Base-by-base conservation (phyloP, 2,797 vertebrate genomes). In the Coluber constrictor region DNA sequence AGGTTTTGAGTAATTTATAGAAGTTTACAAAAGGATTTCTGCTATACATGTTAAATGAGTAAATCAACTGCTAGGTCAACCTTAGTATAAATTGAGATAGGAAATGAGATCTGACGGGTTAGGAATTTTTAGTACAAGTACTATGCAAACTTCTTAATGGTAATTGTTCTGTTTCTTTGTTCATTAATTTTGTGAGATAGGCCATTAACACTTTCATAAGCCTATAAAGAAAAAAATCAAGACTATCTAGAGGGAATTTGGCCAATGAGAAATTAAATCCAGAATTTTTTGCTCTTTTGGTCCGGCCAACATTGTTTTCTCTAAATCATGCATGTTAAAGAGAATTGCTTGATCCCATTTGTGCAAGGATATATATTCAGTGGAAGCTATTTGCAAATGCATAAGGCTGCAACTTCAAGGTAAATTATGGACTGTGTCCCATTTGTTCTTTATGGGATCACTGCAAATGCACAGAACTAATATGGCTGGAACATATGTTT, bases 21-120 rank as follows among this genome's bases (percentile, higher is more conserved):
- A 87, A 57, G 87, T 55, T 88, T 91, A 16, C 57, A 57, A 29
- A 88, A 57, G 16, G 29, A 88, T 92, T 18, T 47, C 70, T 88
- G 8, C 88, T 54, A 54, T 74, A 90, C 25, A 92, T 86, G 88
- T 87, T 61, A 87, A 43, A 70, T 93, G 89, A 70, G 87, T 87
- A 74, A 93, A 93, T 87, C 23, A 92, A 88, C 18, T 79, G 51
- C 56, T 87, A 57, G 79, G 43, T 55, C 89, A 88, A 88, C 37
- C 32, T 66, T 15, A 63, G 57, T 27, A 66, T 90, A 94, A 86
- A 16, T 47, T 86, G 51, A 63, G 47, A 86, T 16, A 88, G 90
- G 54, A 92, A 92, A 90, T 51, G 57, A 89, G 54, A 51, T 51
- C 37, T 47, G 86, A 91, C 16, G 8, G 59, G 51, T n/a, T 47